These are phyloP conservation scores for Spinibarbus caldwelli DNA, from an alignment of 2,797 vertebrate genomes.

Conservation along the genomic window DNA sequence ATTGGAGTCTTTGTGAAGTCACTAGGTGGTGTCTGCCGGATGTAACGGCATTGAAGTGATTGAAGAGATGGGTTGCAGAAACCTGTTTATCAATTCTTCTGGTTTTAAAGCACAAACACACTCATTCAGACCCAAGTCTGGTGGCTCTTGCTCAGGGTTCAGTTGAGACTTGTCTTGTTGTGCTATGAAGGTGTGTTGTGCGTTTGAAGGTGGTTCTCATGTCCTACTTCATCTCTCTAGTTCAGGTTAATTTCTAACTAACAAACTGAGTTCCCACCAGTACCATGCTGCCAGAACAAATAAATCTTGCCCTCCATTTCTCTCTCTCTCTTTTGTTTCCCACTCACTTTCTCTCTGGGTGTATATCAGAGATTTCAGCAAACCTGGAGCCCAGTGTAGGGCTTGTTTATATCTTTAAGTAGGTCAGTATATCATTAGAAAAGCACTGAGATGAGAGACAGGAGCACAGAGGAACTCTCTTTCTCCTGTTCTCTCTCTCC, in stretches of 20 bases:
- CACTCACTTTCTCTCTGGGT: constrained; percentile 21
- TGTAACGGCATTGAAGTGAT: neutral
- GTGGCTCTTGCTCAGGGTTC: constrained; percentile 19
- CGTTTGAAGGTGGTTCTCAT: constrained; percentile 36
- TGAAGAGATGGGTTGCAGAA: neutral
- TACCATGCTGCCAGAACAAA: constrained; percentile 4
- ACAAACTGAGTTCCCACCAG: constrained; percentile 58
- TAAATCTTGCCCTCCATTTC: neutral
- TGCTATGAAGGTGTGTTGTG: constrained; percentile 56
- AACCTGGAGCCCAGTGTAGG: constrained; percentile 33
- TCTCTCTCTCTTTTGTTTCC: constrained; percentile 20
- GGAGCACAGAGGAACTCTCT: constrained; percentile 16
- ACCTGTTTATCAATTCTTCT: constrained; percentile 4
- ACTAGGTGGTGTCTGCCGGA: neutral
- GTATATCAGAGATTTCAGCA: constrained; percentile 55
- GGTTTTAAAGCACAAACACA: neutral
- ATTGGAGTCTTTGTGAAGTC: constrained; percentile 12
- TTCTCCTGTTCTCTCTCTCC: neutral
- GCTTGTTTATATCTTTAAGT: constrained; percentile 57
- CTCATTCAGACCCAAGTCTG: neutral
- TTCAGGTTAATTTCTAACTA: constrained; percentile 74
- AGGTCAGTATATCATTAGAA: constrained; percentile 53
- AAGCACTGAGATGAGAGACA: constrained; percentile 42
- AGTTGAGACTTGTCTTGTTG: constrained; percentile 57
- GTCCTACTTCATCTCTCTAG: constrained; percentile 57